phyloP scores from a whole-genome alignment of 2,113 vertebrate genomes.

The Ailurus styani region DNA sequence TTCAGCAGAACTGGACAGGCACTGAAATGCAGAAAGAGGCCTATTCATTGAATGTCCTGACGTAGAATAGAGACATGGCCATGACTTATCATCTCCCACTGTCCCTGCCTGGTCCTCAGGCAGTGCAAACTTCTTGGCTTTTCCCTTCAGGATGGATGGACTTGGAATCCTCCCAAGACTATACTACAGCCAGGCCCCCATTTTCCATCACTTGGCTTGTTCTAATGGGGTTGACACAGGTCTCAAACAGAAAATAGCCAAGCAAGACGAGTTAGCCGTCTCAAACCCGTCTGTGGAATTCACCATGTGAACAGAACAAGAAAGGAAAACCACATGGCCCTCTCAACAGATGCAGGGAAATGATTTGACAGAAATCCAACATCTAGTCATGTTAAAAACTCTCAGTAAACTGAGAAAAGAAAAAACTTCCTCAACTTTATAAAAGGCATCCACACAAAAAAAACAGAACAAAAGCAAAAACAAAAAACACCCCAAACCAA shows the following conservation, averaged over 20 bases:
- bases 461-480: too few species aligned
- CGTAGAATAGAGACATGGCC: not conserved
- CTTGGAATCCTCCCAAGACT: not conserved
- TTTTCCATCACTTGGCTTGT: not conserved
- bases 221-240: not conserved
- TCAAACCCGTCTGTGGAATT: not conserved
- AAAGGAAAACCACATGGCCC: not conserved
- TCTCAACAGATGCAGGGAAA: not conserved
- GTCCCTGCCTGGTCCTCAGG: not conserved
- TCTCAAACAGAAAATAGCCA: not conserved
- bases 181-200: accelerated
- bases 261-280: not conserved
- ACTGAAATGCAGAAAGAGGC: not conserved
- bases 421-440: not conserved
- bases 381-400: not conserved
- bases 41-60: not conserved
- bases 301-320: not conserved
- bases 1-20: too few species aligned
- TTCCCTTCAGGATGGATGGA: not conserved
- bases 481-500: not conserved
- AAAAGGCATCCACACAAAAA: not conserved
- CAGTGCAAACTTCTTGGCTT: not conserved
- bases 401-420: not conserved
- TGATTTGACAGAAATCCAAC: not conserved
- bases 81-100: not conserved